phyloP scores from a whole-genome alignment of 1,140 invertebrate species.

The Idris sp. region DNA sequence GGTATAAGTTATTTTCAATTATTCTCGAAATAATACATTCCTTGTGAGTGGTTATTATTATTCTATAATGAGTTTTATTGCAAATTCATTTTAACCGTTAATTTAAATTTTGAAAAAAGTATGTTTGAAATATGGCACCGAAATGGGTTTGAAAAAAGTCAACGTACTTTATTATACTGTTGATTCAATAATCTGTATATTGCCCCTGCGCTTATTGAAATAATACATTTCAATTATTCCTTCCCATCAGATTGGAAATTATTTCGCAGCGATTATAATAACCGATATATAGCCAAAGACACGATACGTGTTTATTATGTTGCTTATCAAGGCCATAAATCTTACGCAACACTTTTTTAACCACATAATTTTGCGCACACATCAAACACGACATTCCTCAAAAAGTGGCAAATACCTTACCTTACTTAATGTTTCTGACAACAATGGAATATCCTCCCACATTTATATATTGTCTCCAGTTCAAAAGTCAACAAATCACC shows the following conservation, averaged over 20 bases:
- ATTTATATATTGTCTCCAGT: too few relatives aligned
- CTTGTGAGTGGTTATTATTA: too few relatives aligned
- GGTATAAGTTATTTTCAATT: too few relatives aligned
- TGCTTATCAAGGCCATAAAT: slow-evolving; percentile 56
- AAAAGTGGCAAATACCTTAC: slow-evolving; percentile 50
- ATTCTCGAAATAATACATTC: too few relatives aligned
- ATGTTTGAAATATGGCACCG: not conserved
- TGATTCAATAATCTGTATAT: slow-evolving; percentile 9
- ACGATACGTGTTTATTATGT: slow-evolving; percentile 55
- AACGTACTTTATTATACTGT: not conserved
- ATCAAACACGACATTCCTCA: slow-evolving; percentile 33
- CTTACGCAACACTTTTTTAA: slow-evolving; percentile 58
- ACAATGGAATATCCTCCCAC: slow-evolving; percentile 46
- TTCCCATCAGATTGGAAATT: slow-evolving; percentile 35
- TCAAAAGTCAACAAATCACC: slow-evolving; percentile 4
- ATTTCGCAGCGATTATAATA: slow-evolving; percentile 49
- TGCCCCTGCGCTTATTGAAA: slow-evolving; percentile 16
- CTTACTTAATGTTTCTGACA: slow-evolving; percentile 49
- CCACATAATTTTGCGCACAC: slow-evolving; percentile 47
- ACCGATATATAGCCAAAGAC: slow-evolving; percentile 57
- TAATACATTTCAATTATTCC: slow-evolving; percentile 34
- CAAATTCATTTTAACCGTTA: too few relatives aligned
- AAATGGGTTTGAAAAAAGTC: not conserved
- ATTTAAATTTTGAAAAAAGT: too few relatives aligned
- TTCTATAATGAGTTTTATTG: too few relatives aligned